Conservation (phyloP, 2,797 vertebrate species). For the Etheostoma nigrum region DNA sequence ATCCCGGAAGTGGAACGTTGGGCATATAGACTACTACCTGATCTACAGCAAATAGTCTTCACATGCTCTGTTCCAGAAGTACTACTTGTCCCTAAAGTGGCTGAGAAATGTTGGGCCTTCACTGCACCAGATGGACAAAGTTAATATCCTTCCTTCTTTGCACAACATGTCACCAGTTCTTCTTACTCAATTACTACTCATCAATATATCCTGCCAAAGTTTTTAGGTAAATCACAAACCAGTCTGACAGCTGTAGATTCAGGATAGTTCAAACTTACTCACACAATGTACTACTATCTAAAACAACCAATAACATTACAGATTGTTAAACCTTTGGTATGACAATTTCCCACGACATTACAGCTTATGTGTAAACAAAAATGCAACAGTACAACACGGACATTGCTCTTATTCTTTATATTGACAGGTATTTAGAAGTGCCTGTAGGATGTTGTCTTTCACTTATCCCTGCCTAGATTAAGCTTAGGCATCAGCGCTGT, state of each 20-base stretch:
- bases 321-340: too few species aligned
- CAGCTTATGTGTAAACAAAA: neutral
- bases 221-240: conserved; percentile 12
- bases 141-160: conserved; percentile 27
- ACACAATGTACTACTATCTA: neutral
- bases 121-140: conserved; percentile 3
- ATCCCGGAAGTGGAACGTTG: too few species aligned
- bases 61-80: neutral
- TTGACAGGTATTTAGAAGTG: conserved; percentile 11
- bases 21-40: neutral
- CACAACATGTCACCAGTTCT: conserved; percentile 17
- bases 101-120: conserved; percentile 9
- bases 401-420: neutral
- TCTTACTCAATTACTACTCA: neutral
- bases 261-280: neutral
- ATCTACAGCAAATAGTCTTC: neutral
- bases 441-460: conserved; percentile 43
- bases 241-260: conserved; percentile 1
- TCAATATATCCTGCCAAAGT: neutral
- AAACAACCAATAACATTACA: neutral
- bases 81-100: neutral
- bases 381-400: neutral
- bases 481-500: conserved; percentile 14
- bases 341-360: neutral
- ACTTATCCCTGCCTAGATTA: conserved; percentile 53